A percentile compares a stretch with the other conserved stretches of the same genome.
Evolutionary conservation across 2,888 invertebrate species (phyloP).

Genomic region (Cataglyphis cursor): DNA sequence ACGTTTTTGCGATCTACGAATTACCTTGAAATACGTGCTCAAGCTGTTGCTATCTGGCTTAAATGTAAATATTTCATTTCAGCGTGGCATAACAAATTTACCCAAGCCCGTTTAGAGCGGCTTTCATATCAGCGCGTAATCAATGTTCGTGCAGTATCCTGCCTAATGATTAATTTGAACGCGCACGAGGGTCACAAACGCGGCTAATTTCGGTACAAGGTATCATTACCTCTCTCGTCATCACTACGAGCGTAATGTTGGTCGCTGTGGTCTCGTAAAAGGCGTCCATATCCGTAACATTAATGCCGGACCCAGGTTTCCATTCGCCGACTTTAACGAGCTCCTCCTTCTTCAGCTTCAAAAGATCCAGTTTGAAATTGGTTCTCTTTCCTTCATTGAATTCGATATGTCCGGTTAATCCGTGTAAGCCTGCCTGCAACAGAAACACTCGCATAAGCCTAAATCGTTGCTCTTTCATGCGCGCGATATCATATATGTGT

Average conservation of each 20-base stretch:
- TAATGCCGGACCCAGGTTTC: conserved; percentile 92
- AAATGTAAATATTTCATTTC: conserved; percentile 25
- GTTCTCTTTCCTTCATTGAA: conserved; percentile 95
- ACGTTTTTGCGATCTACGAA: not conserved
- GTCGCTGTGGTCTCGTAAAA: conserved; percentile 94
- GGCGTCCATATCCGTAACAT: conserved; percentile 94
- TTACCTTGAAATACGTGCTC: not conserved
- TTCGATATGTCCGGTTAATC: conserved; percentile 95
- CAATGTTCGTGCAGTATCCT: not conserved
- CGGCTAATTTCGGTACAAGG: conserved; percentile 31
- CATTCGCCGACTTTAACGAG: conserved; percentile 94
- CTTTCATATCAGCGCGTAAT: conserved; percentile 31
- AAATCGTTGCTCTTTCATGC: conserved; percentile 46
- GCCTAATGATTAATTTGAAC: conserved; percentile 46
- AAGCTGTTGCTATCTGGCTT: not conserved
- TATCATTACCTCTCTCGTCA: conserved; percentile 92
- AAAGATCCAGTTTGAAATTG: conserved; percentile 94
- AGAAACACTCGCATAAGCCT: conserved; percentile 69
- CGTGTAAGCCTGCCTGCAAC: conserved; percentile 92
- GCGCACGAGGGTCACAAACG: conserved; percentile 8
- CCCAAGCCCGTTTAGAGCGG: not conserved
- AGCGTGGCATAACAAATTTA: conserved; percentile 13
- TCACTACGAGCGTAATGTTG: conserved; percentile 96
- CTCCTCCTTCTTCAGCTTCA: conserved; percentile 93
- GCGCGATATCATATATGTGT: too few species aligned